These are phyloP conservation scores for Drosophila antonietae DNA, from an alignment of 2,888 invertebrate species.

Conservation along the genomic window DNA sequence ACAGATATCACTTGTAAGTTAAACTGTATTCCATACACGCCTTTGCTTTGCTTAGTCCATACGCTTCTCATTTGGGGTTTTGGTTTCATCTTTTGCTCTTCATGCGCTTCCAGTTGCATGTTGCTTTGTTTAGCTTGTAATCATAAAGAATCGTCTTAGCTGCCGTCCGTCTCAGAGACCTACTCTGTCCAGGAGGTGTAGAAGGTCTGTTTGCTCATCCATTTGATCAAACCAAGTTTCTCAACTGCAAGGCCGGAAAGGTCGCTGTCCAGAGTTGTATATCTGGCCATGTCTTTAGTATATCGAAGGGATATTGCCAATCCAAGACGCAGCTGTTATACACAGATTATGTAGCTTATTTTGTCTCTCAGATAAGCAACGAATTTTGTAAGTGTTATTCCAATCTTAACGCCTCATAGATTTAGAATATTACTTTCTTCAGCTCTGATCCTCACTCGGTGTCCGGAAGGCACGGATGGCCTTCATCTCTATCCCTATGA, in stretches of 20 bases:
- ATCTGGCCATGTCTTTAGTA: constrained; percentile 88
- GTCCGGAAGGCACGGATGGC: constrained; percentile 86
- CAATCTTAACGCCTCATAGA: not conserved
- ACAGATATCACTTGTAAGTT: constrained; percentile 62
- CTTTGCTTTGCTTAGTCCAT: constrained; percentile 45
- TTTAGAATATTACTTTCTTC: not conserved
- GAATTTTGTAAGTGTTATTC: constrained; percentile 75
- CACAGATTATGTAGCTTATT: constrained; percentile 72
- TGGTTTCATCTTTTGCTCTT: constrained; percentile 34
- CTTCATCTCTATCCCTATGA: constrained; percentile 87
- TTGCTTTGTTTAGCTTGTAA: constrained; percentile 25
- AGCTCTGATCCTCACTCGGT: constrained; percentile 77
- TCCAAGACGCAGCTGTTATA: constrained; percentile 85
- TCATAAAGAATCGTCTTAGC: constrained; percentile 40
- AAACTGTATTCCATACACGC: not conserved
- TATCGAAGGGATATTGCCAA: constrained; percentile 86
- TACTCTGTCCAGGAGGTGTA: constrained; percentile 85
- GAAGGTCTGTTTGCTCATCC: constrained; percentile 87
- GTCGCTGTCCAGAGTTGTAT: constrained; percentile 87
- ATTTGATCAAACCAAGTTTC: constrained; percentile 87
- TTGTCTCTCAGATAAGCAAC: constrained; percentile 67
- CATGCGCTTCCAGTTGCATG: constrained; percentile 41
- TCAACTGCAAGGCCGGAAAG: constrained; percentile 88
- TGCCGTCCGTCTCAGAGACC: constrained; percentile 37
- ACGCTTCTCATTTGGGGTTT: constrained; percentile 51